phyloP scores from a whole-genome alignment of 1,140 invertebrate genomes.

The Heliconius hewitsoni region DNA sequence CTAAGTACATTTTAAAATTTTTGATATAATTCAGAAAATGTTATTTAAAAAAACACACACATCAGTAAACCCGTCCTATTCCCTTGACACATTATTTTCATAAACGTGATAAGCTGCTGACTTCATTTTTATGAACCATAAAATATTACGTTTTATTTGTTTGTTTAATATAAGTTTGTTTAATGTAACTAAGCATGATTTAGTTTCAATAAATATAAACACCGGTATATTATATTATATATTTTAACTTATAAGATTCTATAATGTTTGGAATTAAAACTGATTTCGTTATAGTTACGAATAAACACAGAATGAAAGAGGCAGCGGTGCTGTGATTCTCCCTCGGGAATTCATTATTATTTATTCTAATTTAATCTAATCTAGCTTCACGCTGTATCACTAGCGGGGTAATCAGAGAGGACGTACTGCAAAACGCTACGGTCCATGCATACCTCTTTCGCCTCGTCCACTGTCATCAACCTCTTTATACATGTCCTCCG shows the following conservation, averaged over 20 bases:
- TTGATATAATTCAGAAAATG: not conserved
- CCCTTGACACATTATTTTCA: conserved; percentile 2
- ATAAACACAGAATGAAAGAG: no score
- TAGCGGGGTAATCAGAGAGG: no score
- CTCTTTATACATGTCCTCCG: no score
- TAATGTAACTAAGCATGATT: not conserved
- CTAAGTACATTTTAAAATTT: not conserved
- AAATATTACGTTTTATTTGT: not conserved
- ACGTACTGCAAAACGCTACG: no score
- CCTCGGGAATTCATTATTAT: no score
- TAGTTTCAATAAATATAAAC: not conserved
- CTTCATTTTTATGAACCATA: not conserved
- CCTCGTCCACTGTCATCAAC: no score
- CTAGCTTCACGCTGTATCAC: no score
- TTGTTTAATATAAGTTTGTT: not conserved
- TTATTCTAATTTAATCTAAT: no score
- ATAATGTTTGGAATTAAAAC: no score
- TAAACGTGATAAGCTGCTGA: conserved; percentile 7
- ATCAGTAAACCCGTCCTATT: not conserved
- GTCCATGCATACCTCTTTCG: no score
- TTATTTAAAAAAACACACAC: not conserved
- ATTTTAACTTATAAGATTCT: not conserved
- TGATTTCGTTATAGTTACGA: no score
- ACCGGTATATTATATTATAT: not conserved
- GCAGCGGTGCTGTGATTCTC: no score